phyloP scores from a whole-genome alignment of 2,113 vertebrate species.

The Chaetorhynchus papuensis region DNA sequence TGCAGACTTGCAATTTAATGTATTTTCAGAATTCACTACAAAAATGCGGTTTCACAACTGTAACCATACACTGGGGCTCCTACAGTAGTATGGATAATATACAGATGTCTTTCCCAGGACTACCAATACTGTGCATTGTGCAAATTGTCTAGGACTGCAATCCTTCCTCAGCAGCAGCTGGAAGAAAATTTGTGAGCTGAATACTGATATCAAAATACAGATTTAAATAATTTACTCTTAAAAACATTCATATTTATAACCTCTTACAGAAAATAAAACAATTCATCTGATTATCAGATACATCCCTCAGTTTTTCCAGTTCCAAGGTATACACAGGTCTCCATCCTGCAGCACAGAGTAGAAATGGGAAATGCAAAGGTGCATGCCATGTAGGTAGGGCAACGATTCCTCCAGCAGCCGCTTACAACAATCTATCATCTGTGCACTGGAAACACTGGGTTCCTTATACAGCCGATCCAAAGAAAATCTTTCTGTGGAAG shows the following conservation, averaged over 20 bases:
- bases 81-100: background rate
- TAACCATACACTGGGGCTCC: background rate
- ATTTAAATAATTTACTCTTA: conserved; percentile 64
- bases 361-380: conserved; percentile 86
- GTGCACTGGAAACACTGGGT: conserved; percentile 82
- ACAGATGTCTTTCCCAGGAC: background rate
- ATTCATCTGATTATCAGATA: conserved; percentile 28
- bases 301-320: conserved; percentile 83
- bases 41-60: background rate
- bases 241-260: conserved; percentile 29
- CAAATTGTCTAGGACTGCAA: background rate
- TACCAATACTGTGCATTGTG: background rate
- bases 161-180: conserved; percentile 33
- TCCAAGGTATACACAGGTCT: conserved; percentile 94
- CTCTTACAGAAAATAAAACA: conserved; percentile 47
- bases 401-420: conserved; percentile 77
- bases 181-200: conserved; percentile 4
- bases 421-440: conserved; percentile 88
- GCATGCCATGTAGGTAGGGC: conserved; percentile 82
- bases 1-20: background rate
- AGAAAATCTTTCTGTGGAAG: conserved; percentile 76
- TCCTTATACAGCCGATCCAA: conserved; percentile 87
- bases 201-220: conserved; percentile 48
- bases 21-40: background rate
- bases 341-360: conserved; percentile 95